These are phyloP conservation scores for Steinernema carpocapsae DNA, from an alignment of 2,888 invertebrate species.

Conservation along the genomic window DNA sequence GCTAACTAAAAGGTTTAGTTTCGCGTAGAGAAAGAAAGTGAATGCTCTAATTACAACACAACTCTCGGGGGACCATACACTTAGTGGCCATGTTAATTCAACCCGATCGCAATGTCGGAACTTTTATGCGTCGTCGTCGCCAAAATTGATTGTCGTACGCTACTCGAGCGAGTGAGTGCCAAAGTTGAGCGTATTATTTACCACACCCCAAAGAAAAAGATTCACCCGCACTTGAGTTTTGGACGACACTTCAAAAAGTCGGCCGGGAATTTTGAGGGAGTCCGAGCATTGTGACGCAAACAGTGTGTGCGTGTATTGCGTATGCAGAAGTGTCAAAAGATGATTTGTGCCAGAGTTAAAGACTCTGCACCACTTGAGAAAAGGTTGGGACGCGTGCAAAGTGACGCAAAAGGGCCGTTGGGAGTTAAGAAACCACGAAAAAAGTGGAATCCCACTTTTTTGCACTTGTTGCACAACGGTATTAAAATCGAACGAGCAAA, in stretches of 20 bases:
- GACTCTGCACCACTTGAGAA: not conserved
- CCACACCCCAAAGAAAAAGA: not conserved
- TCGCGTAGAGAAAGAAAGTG: not conserved
- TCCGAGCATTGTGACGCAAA: not conserved
- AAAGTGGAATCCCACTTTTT: not conserved
- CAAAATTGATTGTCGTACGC: constrained; percentile 29
- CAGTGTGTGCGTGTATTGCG: not conserved
- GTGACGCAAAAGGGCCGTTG: constrained; percentile 10
- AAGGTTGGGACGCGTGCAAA: not conserved
- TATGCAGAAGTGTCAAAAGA: constrained; percentile 12
- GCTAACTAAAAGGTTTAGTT: constrained; percentile 28
- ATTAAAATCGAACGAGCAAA: not conserved
- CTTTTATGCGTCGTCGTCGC: not conserved
- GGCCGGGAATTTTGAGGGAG: no score
- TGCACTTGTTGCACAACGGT: not conserved
- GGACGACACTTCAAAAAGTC: not conserved
- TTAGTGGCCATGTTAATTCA: constrained; percentile 31
- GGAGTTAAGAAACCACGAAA: not conserved
- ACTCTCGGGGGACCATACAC: constrained; percentile 22
- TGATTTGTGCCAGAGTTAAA: constrained; percentile 28
- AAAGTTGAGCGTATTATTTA: not conserved
- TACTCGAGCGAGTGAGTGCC: not conserved
- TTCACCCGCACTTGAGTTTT: constrained; percentile 12
- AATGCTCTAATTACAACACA: constrained; percentile 29
- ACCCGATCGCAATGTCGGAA: constrained; percentile 19